Evolutionary conservation across 2,113 vertebrate genomes (phyloP).

Genomic region (Phylloscopus trochilus): DNA sequence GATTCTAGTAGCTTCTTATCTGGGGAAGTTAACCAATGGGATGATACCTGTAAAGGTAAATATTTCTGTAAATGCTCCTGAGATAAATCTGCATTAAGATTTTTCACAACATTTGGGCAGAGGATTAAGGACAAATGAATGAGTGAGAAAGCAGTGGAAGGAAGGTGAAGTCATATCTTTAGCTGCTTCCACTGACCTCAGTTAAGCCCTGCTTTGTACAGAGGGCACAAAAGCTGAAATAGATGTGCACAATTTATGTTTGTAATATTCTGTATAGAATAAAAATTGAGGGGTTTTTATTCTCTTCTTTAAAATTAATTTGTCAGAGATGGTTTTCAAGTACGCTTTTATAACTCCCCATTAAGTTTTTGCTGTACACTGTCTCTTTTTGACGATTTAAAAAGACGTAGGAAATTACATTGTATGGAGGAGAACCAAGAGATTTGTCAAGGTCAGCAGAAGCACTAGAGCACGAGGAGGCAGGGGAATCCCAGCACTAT

Average conservation of each 20-base stretch:
- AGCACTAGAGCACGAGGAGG: constrained; percentile 2
- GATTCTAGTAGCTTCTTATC: constrained; percentile 45
- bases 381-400: constrained; percentile 10
- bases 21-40: neutral
- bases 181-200: neutral
- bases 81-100: neutral
- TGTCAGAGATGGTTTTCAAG: neutral
- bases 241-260: neutral
- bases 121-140: neutral
- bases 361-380: constrained; percentile 15
- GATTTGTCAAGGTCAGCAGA: constrained; percentile 44
- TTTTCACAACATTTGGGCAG: neutral
- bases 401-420: neutral
- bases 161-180: neutral
- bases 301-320: constrained; percentile 26
- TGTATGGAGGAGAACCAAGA: neutral
- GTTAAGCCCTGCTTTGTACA: neutral
- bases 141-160: neutral
- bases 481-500: neutral
- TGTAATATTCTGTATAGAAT: neutral
- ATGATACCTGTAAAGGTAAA: constrained; percentile 19
- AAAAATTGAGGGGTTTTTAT: neutral
- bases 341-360: neutral
- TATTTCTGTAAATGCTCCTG: neutral
- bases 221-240: neutral